These are phyloP conservation scores for Ascaphus truei DNA, from an alignment of 2,113 vertebrate genomes.

Conservation along the genomic window DNA sequence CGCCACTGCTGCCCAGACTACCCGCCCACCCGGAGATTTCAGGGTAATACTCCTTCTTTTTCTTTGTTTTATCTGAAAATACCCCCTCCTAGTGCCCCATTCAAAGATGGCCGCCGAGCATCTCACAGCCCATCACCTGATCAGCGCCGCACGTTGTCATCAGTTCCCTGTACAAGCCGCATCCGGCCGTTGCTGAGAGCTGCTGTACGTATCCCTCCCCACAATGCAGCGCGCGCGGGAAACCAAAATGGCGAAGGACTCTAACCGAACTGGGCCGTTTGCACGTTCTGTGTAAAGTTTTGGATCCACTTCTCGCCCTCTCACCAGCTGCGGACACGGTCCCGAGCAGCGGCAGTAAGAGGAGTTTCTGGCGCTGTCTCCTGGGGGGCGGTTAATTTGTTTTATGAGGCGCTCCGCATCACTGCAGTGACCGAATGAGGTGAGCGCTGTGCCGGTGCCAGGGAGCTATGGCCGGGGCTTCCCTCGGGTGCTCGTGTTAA, in stretches of 20 bases:
- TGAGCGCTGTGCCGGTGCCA: conserved; percentile 38
- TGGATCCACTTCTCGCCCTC: neutral
- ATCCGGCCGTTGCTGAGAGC: conserved; percentile 11
- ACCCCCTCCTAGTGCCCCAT: too few species aligned
- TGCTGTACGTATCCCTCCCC: conserved; percentile 58
- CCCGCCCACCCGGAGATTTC: too few species aligned
- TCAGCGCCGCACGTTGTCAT: neutral
- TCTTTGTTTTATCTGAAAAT: too few species aligned
- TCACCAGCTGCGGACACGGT: conserved; percentile 8
- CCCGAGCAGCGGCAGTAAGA: neutral
- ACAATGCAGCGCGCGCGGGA: conserved; percentile 84
- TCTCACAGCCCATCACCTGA: neutral
- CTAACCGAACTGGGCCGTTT: conserved; percentile 39
- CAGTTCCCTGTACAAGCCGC: neutral
- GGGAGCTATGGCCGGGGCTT: neutral
- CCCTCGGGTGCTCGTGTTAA: neutral
- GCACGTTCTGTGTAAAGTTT: neutral
- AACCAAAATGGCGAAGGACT: conserved; percentile 87
- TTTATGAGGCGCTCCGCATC: conserved; percentile 53
- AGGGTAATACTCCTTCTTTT: too few species aligned
- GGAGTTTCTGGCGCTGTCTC: neutral
- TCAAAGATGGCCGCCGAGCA: neutral
- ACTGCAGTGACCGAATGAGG: conserved; percentile 85
- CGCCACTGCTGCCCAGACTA: too few species aligned
- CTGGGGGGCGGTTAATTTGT: too few species aligned